Conservation (phyloP, 53 echinoderm and acorn worm genomes). For the Echinometra lucunter region DNA sequence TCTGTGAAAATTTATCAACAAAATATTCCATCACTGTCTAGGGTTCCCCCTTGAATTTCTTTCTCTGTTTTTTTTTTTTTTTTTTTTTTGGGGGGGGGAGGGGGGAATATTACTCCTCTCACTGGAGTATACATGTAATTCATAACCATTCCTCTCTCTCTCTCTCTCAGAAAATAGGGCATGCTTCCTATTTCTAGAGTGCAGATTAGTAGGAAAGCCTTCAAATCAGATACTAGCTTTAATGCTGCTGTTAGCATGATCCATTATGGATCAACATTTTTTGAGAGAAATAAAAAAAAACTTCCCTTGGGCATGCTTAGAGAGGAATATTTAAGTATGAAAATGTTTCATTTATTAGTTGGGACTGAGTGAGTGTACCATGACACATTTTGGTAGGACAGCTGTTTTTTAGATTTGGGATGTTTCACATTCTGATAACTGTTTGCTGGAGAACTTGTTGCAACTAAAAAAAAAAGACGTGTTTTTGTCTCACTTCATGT, state of each 20-base stretch:
- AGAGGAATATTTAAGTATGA: neutral
- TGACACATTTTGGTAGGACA: neutral
- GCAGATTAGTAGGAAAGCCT: constrained; percentile 10
- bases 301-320: neutral
- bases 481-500: neutral
- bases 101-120: no score
- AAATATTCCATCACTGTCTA: neutral
- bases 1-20: neutral
- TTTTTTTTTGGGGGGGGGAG: no score
- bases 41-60: neutral
- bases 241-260: neutral
- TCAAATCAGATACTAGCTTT: neutral
- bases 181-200: neutral
- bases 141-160: neutral
- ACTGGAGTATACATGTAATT: neutral
- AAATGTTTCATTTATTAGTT: neutral
- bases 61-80: neutral
- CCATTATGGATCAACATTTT: constrained; percentile 32
- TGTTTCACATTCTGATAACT: neutral
- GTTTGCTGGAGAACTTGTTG: neutral
- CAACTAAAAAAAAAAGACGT: neutral
- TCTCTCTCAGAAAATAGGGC: neutral
- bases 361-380: neutral
- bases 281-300: neutral
- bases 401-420: neutral